phyloP scores from a whole-genome alignment of 2,888 invertebrate genomes.

The Thumatha senex region DNA sequence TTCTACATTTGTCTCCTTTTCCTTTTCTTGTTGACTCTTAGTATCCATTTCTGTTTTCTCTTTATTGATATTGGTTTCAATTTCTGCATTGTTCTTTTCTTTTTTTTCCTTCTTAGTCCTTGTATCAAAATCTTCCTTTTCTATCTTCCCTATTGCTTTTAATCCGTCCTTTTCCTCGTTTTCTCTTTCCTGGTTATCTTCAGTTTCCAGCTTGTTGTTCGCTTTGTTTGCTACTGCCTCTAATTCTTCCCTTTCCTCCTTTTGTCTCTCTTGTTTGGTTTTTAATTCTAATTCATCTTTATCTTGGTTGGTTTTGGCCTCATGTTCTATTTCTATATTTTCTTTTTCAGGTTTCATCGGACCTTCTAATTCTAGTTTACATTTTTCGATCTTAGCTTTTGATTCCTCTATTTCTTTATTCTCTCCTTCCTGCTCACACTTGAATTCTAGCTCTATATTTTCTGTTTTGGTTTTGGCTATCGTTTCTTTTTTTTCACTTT shows the following conservation, averaged over 20 bases:
- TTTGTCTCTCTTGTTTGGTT: too few species aligned
- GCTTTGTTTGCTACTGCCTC: not conserved
- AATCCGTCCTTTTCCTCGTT: not conserved
- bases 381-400: too few species aligned
- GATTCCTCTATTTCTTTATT: constrained; percentile 13
- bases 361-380: too few species aligned
- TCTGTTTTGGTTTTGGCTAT: constrained; percentile 14
- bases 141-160: not conserved
- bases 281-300: too few species aligned
- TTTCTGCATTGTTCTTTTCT: constrained; percentile 10
- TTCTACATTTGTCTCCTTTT: not conserved
- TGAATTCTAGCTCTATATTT: not conserved
- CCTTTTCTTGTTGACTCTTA: not conserved
- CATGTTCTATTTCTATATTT: too few species aligned
- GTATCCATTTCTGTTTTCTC: not conserved
- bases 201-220: constrained; percentile 3
- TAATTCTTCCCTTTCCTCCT: not conserved
- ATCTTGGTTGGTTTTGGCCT: too few species aligned
- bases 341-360: too few species aligned
- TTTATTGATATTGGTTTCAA: constrained; percentile 4
- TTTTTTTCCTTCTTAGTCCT: constrained; percentile 15
- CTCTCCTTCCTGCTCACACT: not conserved
- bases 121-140: not conserved
- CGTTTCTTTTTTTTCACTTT: constrained; percentile 23
- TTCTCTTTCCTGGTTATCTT: constrained; percentile 6